These are phyloP conservation scores for Dolichomitus sp. DNA, from an alignment of 2,888 invertebrate species.

Conservation along the genomic window DNA sequence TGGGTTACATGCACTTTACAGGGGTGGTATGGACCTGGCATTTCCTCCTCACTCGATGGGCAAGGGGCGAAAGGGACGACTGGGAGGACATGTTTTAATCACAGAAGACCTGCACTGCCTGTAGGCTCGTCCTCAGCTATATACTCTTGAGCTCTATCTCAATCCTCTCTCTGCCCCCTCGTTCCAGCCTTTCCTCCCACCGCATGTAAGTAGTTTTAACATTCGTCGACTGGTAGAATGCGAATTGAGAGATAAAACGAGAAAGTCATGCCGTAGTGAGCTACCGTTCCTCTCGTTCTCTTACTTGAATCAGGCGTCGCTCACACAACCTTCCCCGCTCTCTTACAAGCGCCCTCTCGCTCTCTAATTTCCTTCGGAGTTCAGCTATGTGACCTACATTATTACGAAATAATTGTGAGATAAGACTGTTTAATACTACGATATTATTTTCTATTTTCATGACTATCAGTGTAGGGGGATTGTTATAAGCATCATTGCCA, in stretches of 20 bases:
- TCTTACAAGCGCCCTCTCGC: slow-evolving; percentile 54
- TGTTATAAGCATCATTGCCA: not conserved
- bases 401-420: slow-evolving; percentile 81
- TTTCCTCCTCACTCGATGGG: slow-evolving; percentile 55
- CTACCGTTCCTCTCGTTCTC: slow-evolving; percentile 68
- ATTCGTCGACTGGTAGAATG: slow-evolving; percentile 81
- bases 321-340: slow-evolving; percentile 63
- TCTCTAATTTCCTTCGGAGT: slow-evolving; percentile 83
- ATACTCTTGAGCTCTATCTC: slow-evolving; percentile 44
- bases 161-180: not conserved
- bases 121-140: slow-evolving; percentile 53
- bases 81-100: slow-evolving; percentile 79
- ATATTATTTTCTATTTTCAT: slow-evolving; percentile 32
- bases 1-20: slow-evolving; percentile 37
- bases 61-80: slow-evolving; percentile 35
- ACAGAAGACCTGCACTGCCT: slow-evolving; percentile 78
- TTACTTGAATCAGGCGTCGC: slow-evolving; percentile 39
- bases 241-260: slow-evolving; percentile 84
- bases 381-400: slow-evolving; percentile 82
- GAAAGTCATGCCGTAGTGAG: slow-evolving; percentile 78
- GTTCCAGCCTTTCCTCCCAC: slow-evolving; percentile 60
- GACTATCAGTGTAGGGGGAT: slow-evolving; percentile 23
- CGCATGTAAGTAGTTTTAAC: slow-evolving; percentile 80
- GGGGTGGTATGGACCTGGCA: slow-evolving; percentile 39
- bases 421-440: slow-evolving; percentile 61